These are phyloP conservation scores for Leptobrachium leishanense DNA, from an alignment of 2,113 vertebrate genomes.

Conservation along the genomic window DNA sequence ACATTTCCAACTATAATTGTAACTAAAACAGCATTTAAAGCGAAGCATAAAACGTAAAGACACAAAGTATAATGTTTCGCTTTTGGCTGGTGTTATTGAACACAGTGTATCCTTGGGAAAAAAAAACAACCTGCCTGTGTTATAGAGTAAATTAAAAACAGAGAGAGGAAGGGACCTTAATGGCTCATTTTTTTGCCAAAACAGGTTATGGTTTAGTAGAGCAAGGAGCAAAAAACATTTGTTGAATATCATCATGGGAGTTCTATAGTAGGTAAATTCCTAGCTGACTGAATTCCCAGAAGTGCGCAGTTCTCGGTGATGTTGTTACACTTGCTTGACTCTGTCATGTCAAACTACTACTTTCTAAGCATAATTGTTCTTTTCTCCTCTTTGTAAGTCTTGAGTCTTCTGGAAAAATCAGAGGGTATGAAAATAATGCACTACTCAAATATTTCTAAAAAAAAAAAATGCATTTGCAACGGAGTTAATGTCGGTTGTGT, in stretches of 20 bases:
- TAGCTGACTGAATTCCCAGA: constrained; percentile 40
- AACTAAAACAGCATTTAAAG: constrained; percentile 72
- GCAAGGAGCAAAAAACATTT: constrained; percentile 47
- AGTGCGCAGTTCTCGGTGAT: constrained; percentile 17
- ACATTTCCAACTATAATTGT: constrained; percentile 70
- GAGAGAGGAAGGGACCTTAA: constrained; percentile 42
- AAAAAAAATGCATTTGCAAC: not conserved
- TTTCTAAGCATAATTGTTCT: constrained; percentile 49
- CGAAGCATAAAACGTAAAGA: constrained; percentile 37
- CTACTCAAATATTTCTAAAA: constrained; percentile 5
- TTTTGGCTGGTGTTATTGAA: constrained; percentile 3
- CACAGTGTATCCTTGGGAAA: constrained; percentile 58
- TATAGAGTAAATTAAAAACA: constrained; percentile 39
- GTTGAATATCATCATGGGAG: constrained; percentile 48
- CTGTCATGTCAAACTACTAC: constrained; percentile 49
- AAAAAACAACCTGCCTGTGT: constrained; percentile 41
- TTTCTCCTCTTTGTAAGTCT: constrained; percentile 41
- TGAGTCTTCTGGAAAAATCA: constrained; percentile 30
- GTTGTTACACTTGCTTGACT: constrained; percentile 47
- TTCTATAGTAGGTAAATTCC: constrained; percentile 38
- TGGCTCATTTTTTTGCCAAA: constrained; percentile 48
- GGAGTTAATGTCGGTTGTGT: too few species aligned
- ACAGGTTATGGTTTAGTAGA: constrained; percentile 50
- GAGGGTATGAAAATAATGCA: constrained; percentile 38
- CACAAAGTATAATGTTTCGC: not conserved